A percentile compares a stretch with the other conserved stretches of the same genome.
Conservation (phyloP, 1,140 invertebrate genomes). For the Scaptodrosophila lebanonensis region DNA sequence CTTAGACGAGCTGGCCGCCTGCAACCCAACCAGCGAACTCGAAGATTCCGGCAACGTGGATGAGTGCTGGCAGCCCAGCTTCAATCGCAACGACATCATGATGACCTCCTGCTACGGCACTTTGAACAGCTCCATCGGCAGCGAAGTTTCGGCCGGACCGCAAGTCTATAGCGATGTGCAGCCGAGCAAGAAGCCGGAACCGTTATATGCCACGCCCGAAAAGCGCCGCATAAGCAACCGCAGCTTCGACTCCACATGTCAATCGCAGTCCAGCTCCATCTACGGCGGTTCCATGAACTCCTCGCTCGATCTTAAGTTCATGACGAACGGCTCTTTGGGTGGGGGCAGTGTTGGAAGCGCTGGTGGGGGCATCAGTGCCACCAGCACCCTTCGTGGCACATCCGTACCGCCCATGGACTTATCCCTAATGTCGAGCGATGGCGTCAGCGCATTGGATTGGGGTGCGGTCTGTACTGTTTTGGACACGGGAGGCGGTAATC, state of each 20-base stretch:
- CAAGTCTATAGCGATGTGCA: slow-evolving; percentile 17
- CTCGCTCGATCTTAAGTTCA: slow-evolving; percentile 62
- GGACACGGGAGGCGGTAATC: slow-evolving; percentile 46
- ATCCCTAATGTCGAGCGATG: slow-evolving; percentile 53
- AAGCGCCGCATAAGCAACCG: slow-evolving; percentile 65
- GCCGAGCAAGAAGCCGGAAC: slow-evolving; percentile 39
- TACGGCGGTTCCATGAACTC: slow-evolving; percentile 67
- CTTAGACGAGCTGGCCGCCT: slow-evolving; percentile 62
- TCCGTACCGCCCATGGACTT: slow-evolving; percentile 59
- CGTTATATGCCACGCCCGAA: slow-evolving; percentile 69
- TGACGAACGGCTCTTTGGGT: slow-evolving; percentile 39
- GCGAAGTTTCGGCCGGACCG: slow-evolving; percentile 32
- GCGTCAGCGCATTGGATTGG: slow-evolving; percentile 56
- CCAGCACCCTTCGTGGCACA: slow-evolving; percentile 54
- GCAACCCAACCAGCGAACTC: slow-evolving; percentile 30
- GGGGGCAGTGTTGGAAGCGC: slow-evolving; percentile 20
- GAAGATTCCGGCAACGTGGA: slow-evolving; percentile 52
- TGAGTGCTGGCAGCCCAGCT: slow-evolving; percentile 63
- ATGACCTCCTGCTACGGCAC: slow-evolving; percentile 75
- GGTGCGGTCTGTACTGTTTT: slow-evolving; percentile 51
- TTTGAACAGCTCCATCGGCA: slow-evolving; percentile 60
- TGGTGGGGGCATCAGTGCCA: slow-evolving; percentile 36
- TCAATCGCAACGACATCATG: slow-evolving; percentile 68
- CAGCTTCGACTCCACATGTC: slow-evolving; percentile 69
- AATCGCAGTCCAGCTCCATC: slow-evolving; percentile 64